A percentile compares a stretch with the other conserved stretches of the same genome.
phyloP scores from a whole-genome alignment of 2,888 invertebrate genomes.

The Mechanitis messenoides region DNA sequence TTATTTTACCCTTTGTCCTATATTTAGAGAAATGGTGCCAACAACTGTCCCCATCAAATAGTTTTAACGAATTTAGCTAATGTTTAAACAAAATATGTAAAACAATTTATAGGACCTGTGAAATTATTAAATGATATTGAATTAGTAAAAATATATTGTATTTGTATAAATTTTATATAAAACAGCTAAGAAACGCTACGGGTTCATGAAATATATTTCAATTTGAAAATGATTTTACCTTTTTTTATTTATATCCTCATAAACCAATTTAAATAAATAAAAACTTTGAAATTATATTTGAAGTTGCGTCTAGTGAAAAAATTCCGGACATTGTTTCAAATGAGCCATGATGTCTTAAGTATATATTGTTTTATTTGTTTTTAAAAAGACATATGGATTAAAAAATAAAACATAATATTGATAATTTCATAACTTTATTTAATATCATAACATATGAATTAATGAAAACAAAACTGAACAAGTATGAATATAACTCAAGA shows the following conservation, averaged over 20 bases:
- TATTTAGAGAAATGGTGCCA: slow-evolving; percentile 58
- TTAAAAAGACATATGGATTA: background rate
- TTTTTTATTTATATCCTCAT: slow-evolving; percentile 28
- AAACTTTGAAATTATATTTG: too few relatives aligned
- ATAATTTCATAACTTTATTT: slow-evolving; percentile 18
- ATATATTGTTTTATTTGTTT: too few relatives aligned
- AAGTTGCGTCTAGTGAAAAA: slow-evolving; percentile 25
- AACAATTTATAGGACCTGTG: slow-evolving; percentile 54
- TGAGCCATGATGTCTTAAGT: too few relatives aligned
- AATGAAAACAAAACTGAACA: background rate
- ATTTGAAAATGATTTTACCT: slow-evolving; percentile 53
- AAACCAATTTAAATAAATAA: too few relatives aligned
- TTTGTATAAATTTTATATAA: slow-evolving; percentile 69
- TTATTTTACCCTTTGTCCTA: slow-evolving; percentile 25
- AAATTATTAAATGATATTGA: slow-evolving; percentile 41
- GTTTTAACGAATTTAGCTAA: slow-evolving; percentile 45
- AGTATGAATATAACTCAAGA: too few relatives aligned
- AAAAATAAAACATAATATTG: slow-evolving; percentile 9
- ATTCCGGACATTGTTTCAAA: too few relatives aligned
- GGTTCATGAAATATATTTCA: slow-evolving; percentile 74
- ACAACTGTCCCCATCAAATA: slow-evolving; percentile 51
- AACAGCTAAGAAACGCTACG: slow-evolving; percentile 76
- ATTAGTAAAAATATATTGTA: slow-evolving; percentile 57
- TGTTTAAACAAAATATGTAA: slow-evolving; percentile 41
- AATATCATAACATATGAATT: background rate